These are phyloP conservation scores for Kryphioiulus occultus DNA, from an alignment of 2,888 invertebrate species.

Conservation along the genomic window DNA sequence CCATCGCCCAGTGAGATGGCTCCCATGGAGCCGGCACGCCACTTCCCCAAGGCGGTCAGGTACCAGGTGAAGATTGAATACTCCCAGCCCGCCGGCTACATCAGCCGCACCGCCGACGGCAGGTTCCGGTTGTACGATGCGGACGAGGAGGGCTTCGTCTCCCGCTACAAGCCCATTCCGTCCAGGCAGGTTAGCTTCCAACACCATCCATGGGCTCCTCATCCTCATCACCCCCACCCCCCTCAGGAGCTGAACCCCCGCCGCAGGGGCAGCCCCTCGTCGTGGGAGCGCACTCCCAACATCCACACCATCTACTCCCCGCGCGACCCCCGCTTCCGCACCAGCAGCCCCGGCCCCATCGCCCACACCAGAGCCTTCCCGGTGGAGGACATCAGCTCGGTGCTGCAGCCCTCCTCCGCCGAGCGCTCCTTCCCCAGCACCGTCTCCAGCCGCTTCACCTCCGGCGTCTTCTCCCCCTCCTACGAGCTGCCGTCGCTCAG, in stretches of 20 bases:
- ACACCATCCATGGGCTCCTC: constrained; percentile 50
- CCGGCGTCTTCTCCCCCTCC: constrained; percentile 55
- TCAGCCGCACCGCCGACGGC: constrained; percentile 77
- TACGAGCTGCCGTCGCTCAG: constrained; percentile 75
- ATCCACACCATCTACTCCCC: constrained; percentile 56
- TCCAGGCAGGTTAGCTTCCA: constrained; percentile 55
- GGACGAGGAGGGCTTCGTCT: constrained; percentile 57
- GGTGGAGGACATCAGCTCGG: constrained; percentile 78
- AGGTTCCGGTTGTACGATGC: constrained; percentile 72
- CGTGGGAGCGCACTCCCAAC: constrained; percentile 51
- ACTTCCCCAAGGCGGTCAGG: constrained; percentile 56
- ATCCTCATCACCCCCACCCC: constrained; percentile 51
- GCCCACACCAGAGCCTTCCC: constrained; percentile 55
- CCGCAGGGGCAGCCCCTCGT: constrained; percentile 47
- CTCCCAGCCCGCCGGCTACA: constrained; percentile 67
- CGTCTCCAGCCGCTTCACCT: constrained; percentile 57
- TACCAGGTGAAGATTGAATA: constrained; percentile 58
- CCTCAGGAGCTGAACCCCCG: background rate
- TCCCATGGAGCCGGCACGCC: constrained; percentile 53
- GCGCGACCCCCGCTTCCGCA: constrained; percentile 57
- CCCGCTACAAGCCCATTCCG: constrained; percentile 55
- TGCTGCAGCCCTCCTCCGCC: constrained; percentile 80
- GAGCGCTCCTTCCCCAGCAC: constrained; percentile 75
- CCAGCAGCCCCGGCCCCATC: constrained; percentile 58
- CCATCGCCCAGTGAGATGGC: constrained; percentile 48